Evolutionary conservation across 2,113 vertebrate genomes (phyloP).

Genomic region (Paradoxurus hermaphroditus): DNA sequence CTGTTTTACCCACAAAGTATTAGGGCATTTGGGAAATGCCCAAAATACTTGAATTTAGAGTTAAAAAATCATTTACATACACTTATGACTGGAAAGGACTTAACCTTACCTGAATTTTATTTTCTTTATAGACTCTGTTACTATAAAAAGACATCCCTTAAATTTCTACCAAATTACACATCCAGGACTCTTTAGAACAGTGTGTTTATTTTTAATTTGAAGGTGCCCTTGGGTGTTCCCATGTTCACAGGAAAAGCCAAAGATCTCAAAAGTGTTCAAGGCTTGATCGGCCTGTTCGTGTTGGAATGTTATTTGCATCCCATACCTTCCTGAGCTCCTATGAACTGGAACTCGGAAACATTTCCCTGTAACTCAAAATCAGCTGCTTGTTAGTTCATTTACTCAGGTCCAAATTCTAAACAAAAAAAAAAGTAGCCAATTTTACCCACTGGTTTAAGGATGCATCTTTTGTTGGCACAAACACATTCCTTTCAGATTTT

Average conservation of each 20-base stretch:
- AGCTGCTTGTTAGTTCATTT: constrained; percentile 50
- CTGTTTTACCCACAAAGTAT: background rate
- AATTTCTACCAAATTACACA: constrained; percentile 72
- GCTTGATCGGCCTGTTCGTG: constrained; percentile 37
- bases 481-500: background rate
- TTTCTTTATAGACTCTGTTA: constrained; percentile 61
- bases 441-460: background rate
- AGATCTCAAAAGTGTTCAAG: constrained; percentile 48
- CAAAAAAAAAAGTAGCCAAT: constrained; percentile 11
- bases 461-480: background rate
- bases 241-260: constrained; percentile 51
- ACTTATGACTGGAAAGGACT: constrained; percentile 36
- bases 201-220: constrained; percentile 73
- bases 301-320: constrained; percentile 68
- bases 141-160: constrained; percentile 67
- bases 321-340: constrained; percentile 51
- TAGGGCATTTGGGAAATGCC: background rate
- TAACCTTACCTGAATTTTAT: constrained; percentile 65
- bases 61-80: constrained; percentile 19
- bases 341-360: constrained; percentile 68
- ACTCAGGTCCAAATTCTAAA: constrained; percentile 26
- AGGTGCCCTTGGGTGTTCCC: constrained; percentile 72
- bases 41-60: constrained; percentile 1
- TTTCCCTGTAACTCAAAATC: constrained; percentile 29
- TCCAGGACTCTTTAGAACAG: constrained; percentile 45